A percentile compares a stretch with the other conserved stretches of the same genome.
Evolutionary conservation across 2,888 invertebrate genomes (phyloP).

Genomic region (Smittia sp.): DNA sequence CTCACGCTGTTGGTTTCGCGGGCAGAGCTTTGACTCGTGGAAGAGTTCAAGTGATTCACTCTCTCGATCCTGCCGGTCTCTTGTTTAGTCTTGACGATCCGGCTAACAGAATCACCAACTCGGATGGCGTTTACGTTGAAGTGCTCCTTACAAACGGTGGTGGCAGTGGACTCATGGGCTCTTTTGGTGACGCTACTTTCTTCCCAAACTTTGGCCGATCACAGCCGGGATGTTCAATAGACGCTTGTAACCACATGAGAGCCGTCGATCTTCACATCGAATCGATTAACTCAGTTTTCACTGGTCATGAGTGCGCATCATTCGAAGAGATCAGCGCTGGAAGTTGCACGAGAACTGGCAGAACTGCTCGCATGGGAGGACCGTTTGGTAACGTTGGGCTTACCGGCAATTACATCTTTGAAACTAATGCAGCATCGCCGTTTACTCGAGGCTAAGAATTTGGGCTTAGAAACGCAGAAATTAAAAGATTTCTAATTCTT

Average conservation of each 20-base stretch:
- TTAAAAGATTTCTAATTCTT: no score
- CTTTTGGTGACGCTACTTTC: constrained; percentile 51
- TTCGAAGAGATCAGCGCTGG: no score
- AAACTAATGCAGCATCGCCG: no score
- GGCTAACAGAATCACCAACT: constrained; percentile 48
- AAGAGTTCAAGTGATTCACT: constrained; percentile 49
- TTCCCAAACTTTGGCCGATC: constrained; percentile 51
- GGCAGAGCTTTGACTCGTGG: constrained; percentile 45
- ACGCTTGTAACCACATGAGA: no score
- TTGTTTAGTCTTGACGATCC: constrained; percentile 46
- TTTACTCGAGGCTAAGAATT: not conserved
- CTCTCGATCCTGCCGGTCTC: constrained; percentile 50
- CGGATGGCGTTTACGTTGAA: constrained; percentile 51
- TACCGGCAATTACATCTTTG: no score
- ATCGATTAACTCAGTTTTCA: no score
- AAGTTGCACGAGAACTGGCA: no score
- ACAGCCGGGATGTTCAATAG: constrained; percentile 30
- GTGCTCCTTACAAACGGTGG: constrained; percentile 51
- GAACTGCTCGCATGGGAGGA: no score
- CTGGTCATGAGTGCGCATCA: no score
- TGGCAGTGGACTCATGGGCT: constrained; percentile 48
- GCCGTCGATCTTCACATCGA: no score
- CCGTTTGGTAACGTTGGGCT: no score
- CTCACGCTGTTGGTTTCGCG: constrained; percentile 43
- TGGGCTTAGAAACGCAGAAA: no score